These are phyloP conservation scores for Carcharodon carcharias DNA, from an alignment of 2,797 vertebrate species.

Conservation along the genomic window DNA sequence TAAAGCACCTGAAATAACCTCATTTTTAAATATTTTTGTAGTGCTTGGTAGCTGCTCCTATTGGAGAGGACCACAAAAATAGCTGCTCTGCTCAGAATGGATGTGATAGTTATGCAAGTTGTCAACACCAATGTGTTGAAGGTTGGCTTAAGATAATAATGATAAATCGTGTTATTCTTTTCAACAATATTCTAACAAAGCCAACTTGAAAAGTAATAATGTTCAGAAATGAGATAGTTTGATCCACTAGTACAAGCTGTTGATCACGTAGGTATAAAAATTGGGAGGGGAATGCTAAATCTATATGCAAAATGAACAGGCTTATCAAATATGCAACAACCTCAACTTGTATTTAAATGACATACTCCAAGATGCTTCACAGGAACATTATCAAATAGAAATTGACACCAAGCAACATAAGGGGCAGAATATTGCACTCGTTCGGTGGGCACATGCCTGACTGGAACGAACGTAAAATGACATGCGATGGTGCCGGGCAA, in stretches of 20 bases:
- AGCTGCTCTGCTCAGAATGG: neutral
- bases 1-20: conserved; percentile 36
- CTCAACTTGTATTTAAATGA: neutral
- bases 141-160: neutral
- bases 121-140: neutral
- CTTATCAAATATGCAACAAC: neutral
- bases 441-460: too few species aligned
- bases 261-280: neutral
- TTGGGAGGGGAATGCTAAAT: neutral
- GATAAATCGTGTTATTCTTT: neutral
- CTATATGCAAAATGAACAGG: neutral
- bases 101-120: neutral
- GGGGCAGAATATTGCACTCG: too few species aligned
- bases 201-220: neutral
- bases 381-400: neutral
- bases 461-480: too few species aligned
- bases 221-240: neutral
- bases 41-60: conserved; percentile 20
- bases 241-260: neutral
- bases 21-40: conserved; percentile 37
- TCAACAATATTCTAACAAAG: neutral
- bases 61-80: neutral
- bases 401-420: neutral
- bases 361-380: neutral
- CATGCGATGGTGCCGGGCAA: too few species aligned